These are phyloP conservation scores for Limosa lapponica DNA, from an alignment of 2,797 vertebrate species.

Conservation along the genomic window DNA sequence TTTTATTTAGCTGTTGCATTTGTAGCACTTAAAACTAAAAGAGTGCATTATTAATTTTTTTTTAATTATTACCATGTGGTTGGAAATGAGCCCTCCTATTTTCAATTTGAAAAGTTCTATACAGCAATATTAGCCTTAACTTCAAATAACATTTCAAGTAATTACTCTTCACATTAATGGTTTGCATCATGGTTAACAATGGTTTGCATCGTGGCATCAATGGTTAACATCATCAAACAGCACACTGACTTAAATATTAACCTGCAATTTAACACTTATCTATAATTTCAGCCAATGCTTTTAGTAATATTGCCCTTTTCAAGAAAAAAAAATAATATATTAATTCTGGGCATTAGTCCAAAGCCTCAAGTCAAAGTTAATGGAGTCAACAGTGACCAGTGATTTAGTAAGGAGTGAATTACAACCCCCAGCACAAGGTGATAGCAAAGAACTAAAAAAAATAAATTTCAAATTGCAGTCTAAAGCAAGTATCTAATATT, in stretches of 20 bases:
- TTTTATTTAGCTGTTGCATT: not conserved
- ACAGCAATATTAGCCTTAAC: not conserved
- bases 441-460: not conserved
- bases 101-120: not conserved
- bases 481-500: constrained; percentile 3
- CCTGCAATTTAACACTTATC: not conserved
- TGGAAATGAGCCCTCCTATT: not conserved
- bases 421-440: not conserved
- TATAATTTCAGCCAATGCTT: not conserved
- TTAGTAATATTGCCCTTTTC: not conserved
- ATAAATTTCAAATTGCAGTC: not conserved
- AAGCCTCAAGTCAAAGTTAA: constrained; percentile 23
- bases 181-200: too few relatives aligned
- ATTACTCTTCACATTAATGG: not conserved
- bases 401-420: not conserved
- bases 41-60: not conserved
- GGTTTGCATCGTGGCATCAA: too few relatives aligned
- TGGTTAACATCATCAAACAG: not conserved
- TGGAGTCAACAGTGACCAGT: not conserved
- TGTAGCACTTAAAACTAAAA: not conserved
- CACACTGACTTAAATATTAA: not conserved
- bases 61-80: not conserved
- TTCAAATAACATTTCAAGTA: not conserved
- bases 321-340: not conserved
- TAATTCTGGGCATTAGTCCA: not conserved